Evolutionary conservation across 2,113 vertebrate species (phyloP).

Genomic region (Pelecanus crispus): DNA sequence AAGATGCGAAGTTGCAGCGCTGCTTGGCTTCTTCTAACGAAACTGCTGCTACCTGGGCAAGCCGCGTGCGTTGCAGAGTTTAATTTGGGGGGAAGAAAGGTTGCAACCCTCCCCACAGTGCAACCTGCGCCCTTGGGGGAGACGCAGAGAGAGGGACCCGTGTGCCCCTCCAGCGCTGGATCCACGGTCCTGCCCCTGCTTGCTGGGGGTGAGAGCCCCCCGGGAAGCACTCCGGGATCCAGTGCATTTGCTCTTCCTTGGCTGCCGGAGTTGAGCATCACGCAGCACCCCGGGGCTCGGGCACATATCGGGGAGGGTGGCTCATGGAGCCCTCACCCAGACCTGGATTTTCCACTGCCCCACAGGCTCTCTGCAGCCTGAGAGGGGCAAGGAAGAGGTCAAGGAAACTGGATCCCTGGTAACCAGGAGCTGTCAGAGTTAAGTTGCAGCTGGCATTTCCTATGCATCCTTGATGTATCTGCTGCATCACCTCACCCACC

Average conservation of each 20-base stretch:
- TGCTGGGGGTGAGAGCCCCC: not conserved
- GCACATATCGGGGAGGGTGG: accelerated
- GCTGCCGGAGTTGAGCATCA: not conserved
- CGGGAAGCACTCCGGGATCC: not conserved
- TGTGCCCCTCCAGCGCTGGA: not conserved
- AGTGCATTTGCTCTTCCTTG: accelerated
- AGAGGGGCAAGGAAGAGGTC: not conserved
- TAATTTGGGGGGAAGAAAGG: no score
- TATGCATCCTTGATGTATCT: not conserved
- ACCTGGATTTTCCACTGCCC: not conserved
- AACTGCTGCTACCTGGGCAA: not conserved
- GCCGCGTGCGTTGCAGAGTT: not conserved
- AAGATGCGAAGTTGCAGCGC: not conserved
- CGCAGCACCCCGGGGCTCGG: not conserved
- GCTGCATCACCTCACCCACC: not conserved
- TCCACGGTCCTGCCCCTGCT: not conserved
- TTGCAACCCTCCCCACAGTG: not conserved
- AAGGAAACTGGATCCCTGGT: slow-evolving; percentile 20
- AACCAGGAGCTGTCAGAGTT: not conserved
- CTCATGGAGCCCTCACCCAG: not conserved
- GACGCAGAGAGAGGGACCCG: not conserved
- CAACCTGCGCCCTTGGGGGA: not conserved
- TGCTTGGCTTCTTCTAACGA: not conserved
- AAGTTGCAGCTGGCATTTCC: slow-evolving; percentile 14
- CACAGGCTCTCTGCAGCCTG: not conserved